Evolutionary conservation across 2,888 invertebrate species (phyloP), one percentile per base, ranked within the genome.

Genomic region (Holacanthella duospinosa): DNA sequence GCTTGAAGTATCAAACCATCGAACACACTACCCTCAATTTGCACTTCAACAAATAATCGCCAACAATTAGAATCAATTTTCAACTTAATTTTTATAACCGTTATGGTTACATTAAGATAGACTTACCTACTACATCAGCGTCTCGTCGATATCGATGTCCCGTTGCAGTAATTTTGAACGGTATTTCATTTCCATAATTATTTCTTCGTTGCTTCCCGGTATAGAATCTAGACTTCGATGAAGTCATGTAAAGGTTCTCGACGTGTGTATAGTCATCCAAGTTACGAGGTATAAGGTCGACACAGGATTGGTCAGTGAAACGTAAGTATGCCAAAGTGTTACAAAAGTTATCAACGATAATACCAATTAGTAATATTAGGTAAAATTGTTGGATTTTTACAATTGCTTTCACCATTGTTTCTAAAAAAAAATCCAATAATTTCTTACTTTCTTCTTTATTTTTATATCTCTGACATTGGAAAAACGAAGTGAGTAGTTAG

Each of bases 1-100:
- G 63, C 64, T 65, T 72, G 72, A 1, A 72, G 6, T 56, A 72
- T 62, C 16, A 72, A 27, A 24, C 68, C 72, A 55, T 71, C 70
- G 36, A 69, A 70, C 28, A 65, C 61, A 9, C 67, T 68, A 27
- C 72, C 72, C 60, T 71, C 70, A 48, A 72, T 62, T 60, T 63
- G 63, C 16, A 72, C 72, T 72, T 54, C n/a, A 55, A 36, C 43
- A 36, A 58, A 36, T 58, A 24, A n/a, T n/a, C n/a, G 24, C 27
- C 26, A 44, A 9, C 43, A 59, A 59, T 6, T 27, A 28, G 36
- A 16, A 36, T 29, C 25, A 27, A 25, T 21, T 29, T 54, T 59
- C 36, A 43, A 24, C 24, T 29, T 25, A 9, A 21, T 26, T 43
- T 9, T 27, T n/a, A 44, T 24, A 2, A 59, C 43, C 27, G 28